These are phyloP conservation scores for Drosophila yakuba DNA, from an alignment of 1,140 invertebrate species.

Conservation along the genomic window DNA sequence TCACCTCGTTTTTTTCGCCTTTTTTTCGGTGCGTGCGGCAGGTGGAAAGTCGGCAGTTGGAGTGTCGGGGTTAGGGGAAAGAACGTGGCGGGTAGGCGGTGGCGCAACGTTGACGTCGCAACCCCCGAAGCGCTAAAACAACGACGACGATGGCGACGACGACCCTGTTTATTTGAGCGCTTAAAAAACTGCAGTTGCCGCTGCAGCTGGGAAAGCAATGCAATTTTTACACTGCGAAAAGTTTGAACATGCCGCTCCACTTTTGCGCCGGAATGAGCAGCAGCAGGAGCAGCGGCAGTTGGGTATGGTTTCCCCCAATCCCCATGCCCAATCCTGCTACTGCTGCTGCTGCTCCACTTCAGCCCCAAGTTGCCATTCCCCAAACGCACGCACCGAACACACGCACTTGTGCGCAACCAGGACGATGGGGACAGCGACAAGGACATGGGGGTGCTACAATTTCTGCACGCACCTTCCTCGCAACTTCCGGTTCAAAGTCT, in stretches of 20 bases:
- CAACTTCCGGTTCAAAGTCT: slow-evolving; percentile 62
- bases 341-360: slow-evolving; percentile 42
- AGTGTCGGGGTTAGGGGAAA: not conserved
- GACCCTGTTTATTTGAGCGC: slow-evolving; percentile 80
- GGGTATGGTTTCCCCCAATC: slow-evolving; percentile 2
- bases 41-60: slow-evolving; percentile 33
- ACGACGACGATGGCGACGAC: slow-evolving; percentile 41
- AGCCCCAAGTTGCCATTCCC: slow-evolving; percentile 39
- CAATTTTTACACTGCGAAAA: slow-evolving; percentile 78
- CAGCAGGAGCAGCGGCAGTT: too few species aligned
- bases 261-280: slow-evolving; percentile 76
- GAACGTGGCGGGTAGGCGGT: slow-evolving; percentile 17
- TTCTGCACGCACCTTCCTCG: not conserved
- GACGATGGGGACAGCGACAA: slow-evolving; percentile 42
- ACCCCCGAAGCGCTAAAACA: slow-evolving; percentile 60
- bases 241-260: slow-evolving; percentile 78
- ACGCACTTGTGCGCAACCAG: slow-evolving; percentile 76
- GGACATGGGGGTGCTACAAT: slow-evolving; percentile 34
- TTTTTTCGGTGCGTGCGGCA: slow-evolving; percentile 76
- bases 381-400: slow-evolving; percentile 55
- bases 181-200: slow-evolving; percentile 60
- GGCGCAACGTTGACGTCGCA: slow-evolving; percentile 47
- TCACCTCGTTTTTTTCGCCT: slow-evolving; percentile 75
- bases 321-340: not conserved
- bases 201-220: slow-evolving; percentile 54